phyloP scores from a whole-genome alignment of 2,888 invertebrate species.

The Yponomeuta sedellus region DNA sequence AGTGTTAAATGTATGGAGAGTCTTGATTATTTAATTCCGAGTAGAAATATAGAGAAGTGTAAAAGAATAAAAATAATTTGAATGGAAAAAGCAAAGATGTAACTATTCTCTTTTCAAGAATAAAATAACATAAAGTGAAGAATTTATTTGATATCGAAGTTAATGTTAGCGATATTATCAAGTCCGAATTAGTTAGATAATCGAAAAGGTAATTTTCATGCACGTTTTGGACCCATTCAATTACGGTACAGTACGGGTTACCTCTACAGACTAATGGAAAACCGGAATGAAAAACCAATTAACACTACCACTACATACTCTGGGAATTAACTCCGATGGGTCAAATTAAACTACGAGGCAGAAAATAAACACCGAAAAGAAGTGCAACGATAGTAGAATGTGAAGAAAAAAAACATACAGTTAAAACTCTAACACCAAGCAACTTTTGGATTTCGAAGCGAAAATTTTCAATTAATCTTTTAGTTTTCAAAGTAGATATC shows the following conservation, averaged over 20 bases:
- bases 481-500: constrained; percentile 41
- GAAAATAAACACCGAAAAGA: constrained; percentile 62
- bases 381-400: constrained; percentile 64
- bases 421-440: constrained; percentile 66
- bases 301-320: constrained; percentile 27
- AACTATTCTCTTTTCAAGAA: not conserved
- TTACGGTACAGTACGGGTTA: constrained; percentile 48
- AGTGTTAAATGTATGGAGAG: constrained; percentile 38
- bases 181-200: constrained; percentile 6
- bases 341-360: constrained; percentile 41
- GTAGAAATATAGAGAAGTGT: constrained; percentile 1
- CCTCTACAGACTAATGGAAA: constrained; percentile 62
- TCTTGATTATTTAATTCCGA: constrained; percentile 12
- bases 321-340: constrained; percentile 38
- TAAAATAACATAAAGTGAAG: not conserved
- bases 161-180: not conserved
- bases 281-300: constrained; percentile 46
- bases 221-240: constrained; percentile 14
- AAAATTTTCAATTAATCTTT: constrained; percentile 55
- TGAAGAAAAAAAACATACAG: constrained; percentile 50
- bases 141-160: not conserved
- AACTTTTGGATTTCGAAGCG: constrained; percentile 60
- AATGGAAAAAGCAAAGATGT: not conserved
- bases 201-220: constrained; percentile 12
- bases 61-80: not conserved